Evolutionary conservation across 2,888 invertebrate species (phyloP).

Genomic region (Smittia aterrima): DNA sequence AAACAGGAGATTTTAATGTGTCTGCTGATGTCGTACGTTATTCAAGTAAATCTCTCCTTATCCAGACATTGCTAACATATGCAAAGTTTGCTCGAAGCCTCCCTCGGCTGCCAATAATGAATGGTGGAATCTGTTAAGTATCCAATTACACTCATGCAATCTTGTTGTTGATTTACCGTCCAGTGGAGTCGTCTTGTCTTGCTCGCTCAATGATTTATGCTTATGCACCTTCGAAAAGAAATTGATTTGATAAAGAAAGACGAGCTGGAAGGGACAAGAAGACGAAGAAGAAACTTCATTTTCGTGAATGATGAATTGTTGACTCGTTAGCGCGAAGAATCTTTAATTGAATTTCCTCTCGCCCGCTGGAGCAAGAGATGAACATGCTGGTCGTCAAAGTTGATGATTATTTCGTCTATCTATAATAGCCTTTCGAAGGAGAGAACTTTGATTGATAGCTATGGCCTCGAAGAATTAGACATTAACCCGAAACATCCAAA

Average conservation of each 20-base stretch:
- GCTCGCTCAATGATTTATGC: neutral
- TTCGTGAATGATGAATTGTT: neutral
- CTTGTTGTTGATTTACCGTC: conserved; percentile 11
- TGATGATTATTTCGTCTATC: neutral
- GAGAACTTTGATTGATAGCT: conserved; percentile 12
- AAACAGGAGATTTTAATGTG: conserved; percentile 20
- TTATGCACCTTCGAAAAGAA: conserved; percentile 10
- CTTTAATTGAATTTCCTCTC: neutral
- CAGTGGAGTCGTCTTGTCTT: neutral
- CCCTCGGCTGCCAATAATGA: too few species aligned
- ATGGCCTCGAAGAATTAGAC: neutral
- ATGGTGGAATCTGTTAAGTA: conserved; percentile 11
- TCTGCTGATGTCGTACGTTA: conserved; percentile 1
- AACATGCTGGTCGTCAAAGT: neutral
- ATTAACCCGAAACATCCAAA: neutral
- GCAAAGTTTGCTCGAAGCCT: neutral
- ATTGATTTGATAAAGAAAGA: conserved; percentile 19
- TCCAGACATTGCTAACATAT: neutral
- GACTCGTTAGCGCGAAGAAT: neutral
- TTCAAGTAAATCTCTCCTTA: neutral
- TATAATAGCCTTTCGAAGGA: neutral
- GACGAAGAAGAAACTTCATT: neutral
- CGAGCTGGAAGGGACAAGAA: neutral
- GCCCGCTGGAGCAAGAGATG: too few species aligned
- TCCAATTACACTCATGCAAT: neutral